Evolutionary conservation across 1,140 invertebrate genomes (phyloP).

Genomic region (Caenorhabditis briggsae): DNA sequence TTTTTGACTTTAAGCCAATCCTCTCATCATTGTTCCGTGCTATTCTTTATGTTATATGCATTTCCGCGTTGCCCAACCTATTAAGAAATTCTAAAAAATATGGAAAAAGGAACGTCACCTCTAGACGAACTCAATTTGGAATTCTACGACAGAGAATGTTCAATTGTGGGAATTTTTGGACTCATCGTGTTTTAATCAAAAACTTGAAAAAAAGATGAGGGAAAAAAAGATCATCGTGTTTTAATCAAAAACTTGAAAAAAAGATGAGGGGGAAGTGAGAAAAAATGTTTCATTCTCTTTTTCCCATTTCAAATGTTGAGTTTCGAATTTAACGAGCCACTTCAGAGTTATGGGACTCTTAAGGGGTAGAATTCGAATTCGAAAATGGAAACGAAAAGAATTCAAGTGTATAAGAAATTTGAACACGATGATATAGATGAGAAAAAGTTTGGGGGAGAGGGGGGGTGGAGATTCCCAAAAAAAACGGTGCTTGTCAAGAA

Average conservation of each 20-base stretch:
- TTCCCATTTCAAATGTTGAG: slow-evolving; percentile 14
- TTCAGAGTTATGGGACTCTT: slow-evolving; percentile 37
- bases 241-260: neutral
- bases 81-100: neutral
- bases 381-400: neutral
- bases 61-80: slow-evolving; percentile 1
- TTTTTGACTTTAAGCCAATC: neutral
- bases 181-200: neutral
- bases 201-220: neutral
- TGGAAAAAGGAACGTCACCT: neutral
- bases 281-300: slow-evolving; percentile 35
- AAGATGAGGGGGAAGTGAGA: neutral
- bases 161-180: neutral
- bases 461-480: slow-evolving; percentile 4
- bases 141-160: neutral
- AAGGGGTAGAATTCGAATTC: neutral
- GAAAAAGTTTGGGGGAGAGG: neutral
- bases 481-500: neutral
- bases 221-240: neutral
- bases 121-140: too few species aligned
- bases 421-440: slow-evolving; percentile 5
- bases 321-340: slow-evolving; percentile 32
- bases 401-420: slow-evolving; percentile 37
- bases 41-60: neutral
- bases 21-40: slow-evolving; percentile 22